Conservation (phyloP, 1,140 invertebrate species). For the Lysiphlebus fabarum region DNA sequence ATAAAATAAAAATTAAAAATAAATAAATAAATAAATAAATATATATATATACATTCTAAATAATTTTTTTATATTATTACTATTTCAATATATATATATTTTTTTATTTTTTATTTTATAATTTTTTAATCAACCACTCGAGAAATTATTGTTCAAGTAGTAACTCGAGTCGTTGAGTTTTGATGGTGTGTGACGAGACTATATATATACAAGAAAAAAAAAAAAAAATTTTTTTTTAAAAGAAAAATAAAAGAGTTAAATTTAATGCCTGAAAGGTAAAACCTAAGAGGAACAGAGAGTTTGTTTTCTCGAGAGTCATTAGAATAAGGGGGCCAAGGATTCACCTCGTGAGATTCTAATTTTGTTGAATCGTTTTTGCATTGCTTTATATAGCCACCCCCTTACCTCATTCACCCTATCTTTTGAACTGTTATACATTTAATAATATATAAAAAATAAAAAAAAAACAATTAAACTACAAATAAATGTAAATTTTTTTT, state of each 20-base stretch:
- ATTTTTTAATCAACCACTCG: slow-evolving; percentile 12
- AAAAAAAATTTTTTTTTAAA: too few species aligned
- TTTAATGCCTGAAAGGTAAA: background rate
- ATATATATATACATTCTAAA: too few species aligned
- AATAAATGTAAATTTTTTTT: too few species aligned
- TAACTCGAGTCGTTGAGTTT: background rate
- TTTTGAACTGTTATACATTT: too few species aligned
- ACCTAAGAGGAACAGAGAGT: background rate
- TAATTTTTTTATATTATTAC: background rate
- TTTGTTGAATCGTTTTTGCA: slow-evolving; percentile 1
- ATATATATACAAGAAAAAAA: background rate
- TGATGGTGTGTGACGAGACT: background rate
- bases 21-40: too few species aligned
- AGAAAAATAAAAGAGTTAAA: slow-evolving; percentile 1
- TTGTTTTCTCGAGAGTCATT: slow-evolving; percentile 9
- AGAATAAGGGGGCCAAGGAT: slow-evolving; percentile 17
- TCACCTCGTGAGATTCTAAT: slow-evolving; percentile 1
- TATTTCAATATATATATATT: background rate
- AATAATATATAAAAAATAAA: too few species aligned
- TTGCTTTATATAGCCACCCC: background rate
- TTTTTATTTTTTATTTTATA: slow-evolving; percentile 1
- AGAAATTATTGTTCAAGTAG: slow-evolving; percentile 5
- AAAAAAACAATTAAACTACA: too few species aligned
- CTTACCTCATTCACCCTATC: too few species aligned
- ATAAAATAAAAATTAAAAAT: too few species aligned